A percentile compares a stretch with the other conserved stretches of the same genome.
Evolutionary conservation across 2,113 vertebrate genomes (phyloP).

Genomic region (Eptesicus fuscus): DNA sequence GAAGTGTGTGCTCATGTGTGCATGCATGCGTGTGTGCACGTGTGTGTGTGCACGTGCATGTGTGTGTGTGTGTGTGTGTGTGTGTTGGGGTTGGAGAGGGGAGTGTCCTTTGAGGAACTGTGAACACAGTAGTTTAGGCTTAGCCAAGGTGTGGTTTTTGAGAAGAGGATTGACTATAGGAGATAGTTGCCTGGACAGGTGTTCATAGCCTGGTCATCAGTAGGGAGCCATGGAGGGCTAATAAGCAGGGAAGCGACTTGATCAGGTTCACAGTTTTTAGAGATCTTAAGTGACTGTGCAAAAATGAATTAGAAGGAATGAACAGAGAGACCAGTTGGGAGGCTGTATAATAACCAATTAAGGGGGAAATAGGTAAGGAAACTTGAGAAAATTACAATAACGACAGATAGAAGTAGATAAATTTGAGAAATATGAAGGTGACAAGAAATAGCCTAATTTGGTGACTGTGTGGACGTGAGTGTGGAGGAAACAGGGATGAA

Average conservation of each 20-base stretch:
- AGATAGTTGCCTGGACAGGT: background rate
- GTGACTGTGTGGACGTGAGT: no score
- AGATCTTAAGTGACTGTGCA: background rate
- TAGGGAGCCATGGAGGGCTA: background rate
- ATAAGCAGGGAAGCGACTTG: background rate
- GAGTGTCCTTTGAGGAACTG: background rate
- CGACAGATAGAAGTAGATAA: background rate
- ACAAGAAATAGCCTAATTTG: background rate
- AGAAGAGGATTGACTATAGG: background rate
- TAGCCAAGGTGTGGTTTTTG: background rate
- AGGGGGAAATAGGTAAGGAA: background rate
- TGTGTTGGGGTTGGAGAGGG: background rate
- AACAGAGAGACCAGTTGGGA: background rate
- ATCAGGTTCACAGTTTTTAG: background rate
- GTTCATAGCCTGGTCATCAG: background rate
- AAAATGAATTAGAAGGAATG: background rate
- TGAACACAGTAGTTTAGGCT: background rate
- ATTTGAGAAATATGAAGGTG: background rate
- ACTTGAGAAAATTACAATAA: background rate
- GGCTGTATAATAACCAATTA: background rate
- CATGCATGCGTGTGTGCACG: background rate
- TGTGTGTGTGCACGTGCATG: background rate
- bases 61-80: background rate
- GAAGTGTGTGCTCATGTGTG: background rate
- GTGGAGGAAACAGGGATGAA: background rate